Evolutionary conservation across 2,113 vertebrate genomes (phyloP).

Genomic region (Menura novaehollandiae): DNA sequence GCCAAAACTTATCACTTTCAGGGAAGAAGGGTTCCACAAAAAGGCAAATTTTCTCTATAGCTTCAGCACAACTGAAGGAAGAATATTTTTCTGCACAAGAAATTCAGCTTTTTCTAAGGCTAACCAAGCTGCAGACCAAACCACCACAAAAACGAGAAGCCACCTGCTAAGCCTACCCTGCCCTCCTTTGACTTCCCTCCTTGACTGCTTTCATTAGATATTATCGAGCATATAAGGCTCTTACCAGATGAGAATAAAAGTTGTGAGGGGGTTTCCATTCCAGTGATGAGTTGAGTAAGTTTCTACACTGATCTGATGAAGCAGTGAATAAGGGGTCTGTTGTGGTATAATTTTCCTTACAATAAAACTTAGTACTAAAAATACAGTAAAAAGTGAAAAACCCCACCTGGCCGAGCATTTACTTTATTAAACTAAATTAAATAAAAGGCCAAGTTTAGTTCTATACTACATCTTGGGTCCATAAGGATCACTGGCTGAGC

Average conservation of each 20-base stretch:
- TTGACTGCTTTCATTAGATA: not conserved
- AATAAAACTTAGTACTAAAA: not conserved
- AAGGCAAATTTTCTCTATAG: not conserved
- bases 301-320: not conserved
- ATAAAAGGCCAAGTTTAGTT: not conserved
- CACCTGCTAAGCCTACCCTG: not conserved
- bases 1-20: not conserved
- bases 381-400: not conserved
- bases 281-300: fast-evolving
- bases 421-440: not conserved
- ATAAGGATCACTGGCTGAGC: not conserved
- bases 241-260: not conserved
- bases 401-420: not conserved
- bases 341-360: not conserved
- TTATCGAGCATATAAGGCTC: not conserved
- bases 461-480: not conserved
- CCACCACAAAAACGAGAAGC: not conserved
- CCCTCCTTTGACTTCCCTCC: not conserved
- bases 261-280: not conserved
- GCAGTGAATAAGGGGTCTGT: not conserved
- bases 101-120: not conserved
- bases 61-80: not conserved
- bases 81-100: not conserved
- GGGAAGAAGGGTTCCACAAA: not conserved
- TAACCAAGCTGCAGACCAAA: not conserved